Percentiles rank a stretch among this genome's conserved stretches.
Evolutionary conservation across 2,888 invertebrate species (phyloP).

Genomic region (Muschampia staudingeri): DNA sequence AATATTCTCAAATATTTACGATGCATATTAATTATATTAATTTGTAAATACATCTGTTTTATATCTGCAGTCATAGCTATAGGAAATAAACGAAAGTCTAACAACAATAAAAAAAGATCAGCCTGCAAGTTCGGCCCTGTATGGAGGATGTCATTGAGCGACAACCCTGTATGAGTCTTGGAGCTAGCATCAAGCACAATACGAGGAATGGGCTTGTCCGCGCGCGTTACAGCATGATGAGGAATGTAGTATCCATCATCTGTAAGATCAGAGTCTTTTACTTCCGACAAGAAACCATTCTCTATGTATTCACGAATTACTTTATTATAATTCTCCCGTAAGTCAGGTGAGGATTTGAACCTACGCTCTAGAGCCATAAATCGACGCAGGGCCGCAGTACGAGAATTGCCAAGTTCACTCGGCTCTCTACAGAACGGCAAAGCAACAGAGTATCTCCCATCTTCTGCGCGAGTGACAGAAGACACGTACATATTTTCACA

Average conservation of each 20-base stretch:
- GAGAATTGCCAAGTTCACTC: not conserved
- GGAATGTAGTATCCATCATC: constrained; percentile 3
- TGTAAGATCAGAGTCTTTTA: not conserved
- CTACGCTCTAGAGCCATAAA: not conserved
- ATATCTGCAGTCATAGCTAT: not conserved
- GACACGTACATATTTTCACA: not conserved
- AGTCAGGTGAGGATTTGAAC: not conserved
- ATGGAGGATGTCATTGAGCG: not conserved
- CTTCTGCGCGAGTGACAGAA: not conserved
- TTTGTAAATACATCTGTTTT: constrained; percentile 11
- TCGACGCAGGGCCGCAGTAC: not conserved
- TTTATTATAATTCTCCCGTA: not conserved
- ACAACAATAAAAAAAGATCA: not conserved
- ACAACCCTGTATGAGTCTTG: not conserved
- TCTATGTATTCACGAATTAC: not conserved
- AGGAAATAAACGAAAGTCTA: not conserved
- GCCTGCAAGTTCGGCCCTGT: not conserved
- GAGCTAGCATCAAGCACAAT: constrained; percentile 1
- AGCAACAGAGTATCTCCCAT: not conserved
- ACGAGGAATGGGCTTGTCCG: not conserved
- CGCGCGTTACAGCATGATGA: not conserved
- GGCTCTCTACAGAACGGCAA: not conserved
- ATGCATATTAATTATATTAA: not conserved
- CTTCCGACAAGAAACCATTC: not conserved
- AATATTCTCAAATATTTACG: not conserved